Evolutionary conservation across 2,888 invertebrate species (phyloP).

Genomic region (Harpalus rubripes): DNA sequence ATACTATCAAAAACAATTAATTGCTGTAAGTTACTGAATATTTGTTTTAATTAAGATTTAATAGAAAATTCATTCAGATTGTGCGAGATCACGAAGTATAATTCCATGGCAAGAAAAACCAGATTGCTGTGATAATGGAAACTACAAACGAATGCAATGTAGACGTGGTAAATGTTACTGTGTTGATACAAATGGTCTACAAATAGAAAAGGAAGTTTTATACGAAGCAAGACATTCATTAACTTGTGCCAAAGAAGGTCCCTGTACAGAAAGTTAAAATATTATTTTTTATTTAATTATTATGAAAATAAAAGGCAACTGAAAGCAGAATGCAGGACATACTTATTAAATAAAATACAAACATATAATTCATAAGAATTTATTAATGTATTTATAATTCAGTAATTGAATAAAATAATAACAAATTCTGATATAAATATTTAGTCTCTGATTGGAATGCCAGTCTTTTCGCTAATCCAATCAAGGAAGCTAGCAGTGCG

Average conservation of each 20-base stretch:
- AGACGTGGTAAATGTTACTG: constrained; percentile 82
- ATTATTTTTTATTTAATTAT: neutral
- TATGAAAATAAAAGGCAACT: neutral
- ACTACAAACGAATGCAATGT: constrained; percentile 82
- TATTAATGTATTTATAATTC: too few species aligned
- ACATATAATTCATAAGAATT: too few species aligned
- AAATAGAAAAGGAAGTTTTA: constrained; percentile 74
- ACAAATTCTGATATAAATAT: neutral
- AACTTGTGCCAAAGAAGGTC: neutral
- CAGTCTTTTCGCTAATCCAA: constrained; percentile 70
- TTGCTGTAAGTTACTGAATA: constrained; percentile 80
- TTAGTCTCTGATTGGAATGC: constrained; percentile 21
- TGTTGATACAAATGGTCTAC: constrained; percentile 82
- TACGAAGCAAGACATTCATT: constrained; percentile 16
- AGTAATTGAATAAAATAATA: neutral
- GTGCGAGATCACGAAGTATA: constrained; percentile 81
- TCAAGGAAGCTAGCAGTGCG: constrained; percentile 70
- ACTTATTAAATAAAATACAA: too few species aligned
- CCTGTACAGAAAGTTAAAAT: neutral
- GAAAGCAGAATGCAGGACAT: too few species aligned
- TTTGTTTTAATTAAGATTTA: constrained; percentile 68
- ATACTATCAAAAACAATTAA: constrained; percentile 78
- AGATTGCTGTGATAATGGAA: constrained; percentile 82
- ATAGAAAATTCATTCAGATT: constrained; percentile 78
- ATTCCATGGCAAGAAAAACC: constrained; percentile 76